phyloP scores from a whole-genome alignment of 2,797 vertebrate species.

The Sebastes taczanowskii region DNA sequence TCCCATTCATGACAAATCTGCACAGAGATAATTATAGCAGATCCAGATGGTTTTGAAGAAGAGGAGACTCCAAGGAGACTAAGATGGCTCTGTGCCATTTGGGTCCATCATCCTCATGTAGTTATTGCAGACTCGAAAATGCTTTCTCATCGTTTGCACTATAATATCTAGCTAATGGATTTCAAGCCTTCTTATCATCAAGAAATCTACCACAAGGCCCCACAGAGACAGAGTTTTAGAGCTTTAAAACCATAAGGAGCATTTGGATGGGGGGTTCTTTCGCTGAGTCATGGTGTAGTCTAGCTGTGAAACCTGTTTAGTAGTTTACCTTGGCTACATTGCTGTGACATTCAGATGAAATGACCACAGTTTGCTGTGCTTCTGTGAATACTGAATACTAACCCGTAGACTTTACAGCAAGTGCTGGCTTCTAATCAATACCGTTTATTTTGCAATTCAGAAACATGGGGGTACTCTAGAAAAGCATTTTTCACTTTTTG shows the following conservation, averaged over 20 bases:
- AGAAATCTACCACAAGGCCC: slow-evolving; percentile 12
- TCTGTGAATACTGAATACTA: not conserved
- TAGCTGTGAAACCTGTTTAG: not conserved
- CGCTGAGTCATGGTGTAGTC: not conserved
- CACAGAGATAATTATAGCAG: slow-evolving; percentile 10
- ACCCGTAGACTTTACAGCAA: not conserved
- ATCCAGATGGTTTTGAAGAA: slow-evolving; percentile 31
- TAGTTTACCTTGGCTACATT: not conserved
- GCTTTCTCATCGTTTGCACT: slow-evolving; percentile 43
- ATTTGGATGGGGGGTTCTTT: not conserved
- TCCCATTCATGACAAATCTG: not conserved
- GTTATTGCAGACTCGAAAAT: slow-evolving; percentile 35
- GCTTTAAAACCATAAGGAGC: not conserved
- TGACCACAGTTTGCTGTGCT: not conserved
- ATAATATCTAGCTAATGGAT: slow-evolving; percentile 44
- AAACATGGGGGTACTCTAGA: too few species aligned
- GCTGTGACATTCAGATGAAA: not conserved
- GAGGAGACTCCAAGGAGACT: slow-evolving; percentile 12
- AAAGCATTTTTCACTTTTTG: too few species aligned
- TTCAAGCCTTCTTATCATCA: slow-evolving; percentile 5
- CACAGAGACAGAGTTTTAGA: slow-evolving; percentile 5
- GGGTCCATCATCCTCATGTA: slow-evolving; percentile 32
- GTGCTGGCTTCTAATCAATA: slow-evolving; percentile 4
- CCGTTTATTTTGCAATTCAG: not conserved
- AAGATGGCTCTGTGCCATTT: slow-evolving; percentile 47